Base-by-base conservation (phyloP, 2,888 invertebrate genomes). In the Drosophila barbarae region DNA sequence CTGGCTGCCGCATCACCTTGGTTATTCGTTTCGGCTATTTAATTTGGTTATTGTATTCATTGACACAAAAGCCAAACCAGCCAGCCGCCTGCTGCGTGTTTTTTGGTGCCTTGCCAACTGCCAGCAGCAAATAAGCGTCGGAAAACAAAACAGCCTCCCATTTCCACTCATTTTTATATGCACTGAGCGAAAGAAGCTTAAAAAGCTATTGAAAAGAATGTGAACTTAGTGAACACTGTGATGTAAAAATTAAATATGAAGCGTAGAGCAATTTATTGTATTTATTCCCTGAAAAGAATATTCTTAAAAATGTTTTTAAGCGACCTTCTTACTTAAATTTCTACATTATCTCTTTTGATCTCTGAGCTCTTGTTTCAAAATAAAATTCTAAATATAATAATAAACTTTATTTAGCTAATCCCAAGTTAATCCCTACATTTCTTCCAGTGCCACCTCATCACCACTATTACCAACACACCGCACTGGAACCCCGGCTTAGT, bases 41-140 rank as follows among this genome's bases (percentile, higher is more conserved):
- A 86, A 86, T 86, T 85, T 88, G 80, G 88, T 87, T 87, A 88
- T 88, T 88, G 88, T 88, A 88, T 88, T 88, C 87, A 88, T 88
- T 88, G 87, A 80, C 77, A 84, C 87, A 86, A 87, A 82, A 84
- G 81, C 84, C 73, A 70, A 71, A 53, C 39, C 46, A 60, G 57
- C 47, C 47, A 66, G 59, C 21, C 36, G 39, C 52, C 50, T 60
- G 53, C 55, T 70, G 53, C 47, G 59, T 54, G 34, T 61, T 55
- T 50, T 34, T 66, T 74, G 81, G 67, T 75, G 73, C 72, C 76
- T 76, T 78, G 77, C 85, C 82, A 84, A 85, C 77, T 75, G 71
- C 70, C 78, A 75, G 63, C 69, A 64, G 55, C 78, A 46, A 61
- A 50, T 63, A 59, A 42, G 38, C 55, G 26, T 28, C n/a, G 42